Conservation (phyloP, 1,140 invertebrate species). For the Drosophila burlai region DNA sequence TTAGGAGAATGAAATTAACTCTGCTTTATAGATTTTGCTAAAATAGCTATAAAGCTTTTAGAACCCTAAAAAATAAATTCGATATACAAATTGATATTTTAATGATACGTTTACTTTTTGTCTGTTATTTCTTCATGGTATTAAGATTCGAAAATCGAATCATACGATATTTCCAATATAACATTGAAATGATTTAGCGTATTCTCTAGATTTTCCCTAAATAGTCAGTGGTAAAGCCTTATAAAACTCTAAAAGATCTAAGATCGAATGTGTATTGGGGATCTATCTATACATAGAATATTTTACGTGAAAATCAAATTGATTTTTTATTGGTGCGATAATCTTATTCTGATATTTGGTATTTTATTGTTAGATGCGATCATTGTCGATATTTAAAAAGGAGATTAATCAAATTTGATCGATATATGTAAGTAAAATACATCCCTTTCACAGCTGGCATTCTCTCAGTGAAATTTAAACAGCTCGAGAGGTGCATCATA, state of each 20-base stretch:
- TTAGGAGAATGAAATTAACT: no score
- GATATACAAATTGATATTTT: neutral
- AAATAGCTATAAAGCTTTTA: no score
- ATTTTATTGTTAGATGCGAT: neutral
- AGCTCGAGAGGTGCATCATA: conserved; percentile 6
- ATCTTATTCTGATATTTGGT: neutral
- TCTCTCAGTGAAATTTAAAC: conserved; percentile 13
- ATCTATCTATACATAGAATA: neutral
- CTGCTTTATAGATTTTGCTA: no score
- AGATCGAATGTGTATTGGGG: no score
- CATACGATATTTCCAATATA: neutral
- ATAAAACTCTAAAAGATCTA: no score
- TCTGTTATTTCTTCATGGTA: neutral
- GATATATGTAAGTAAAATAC: neutral
- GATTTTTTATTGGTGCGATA: neutral
- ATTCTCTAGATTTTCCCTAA: no score
- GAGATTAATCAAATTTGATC: neutral
- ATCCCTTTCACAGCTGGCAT: neutral
- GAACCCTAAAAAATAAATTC: neutral
- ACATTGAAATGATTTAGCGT: neutral
- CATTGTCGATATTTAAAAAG: neutral
- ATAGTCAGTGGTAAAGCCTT: no score
- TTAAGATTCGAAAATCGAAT: neutral
- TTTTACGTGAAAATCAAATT: neutral
- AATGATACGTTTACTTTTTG: neutral